Base-by-base conservation (phyloP, 1,140 invertebrate genomes). In the Melipona quadrifasciata region DNA sequence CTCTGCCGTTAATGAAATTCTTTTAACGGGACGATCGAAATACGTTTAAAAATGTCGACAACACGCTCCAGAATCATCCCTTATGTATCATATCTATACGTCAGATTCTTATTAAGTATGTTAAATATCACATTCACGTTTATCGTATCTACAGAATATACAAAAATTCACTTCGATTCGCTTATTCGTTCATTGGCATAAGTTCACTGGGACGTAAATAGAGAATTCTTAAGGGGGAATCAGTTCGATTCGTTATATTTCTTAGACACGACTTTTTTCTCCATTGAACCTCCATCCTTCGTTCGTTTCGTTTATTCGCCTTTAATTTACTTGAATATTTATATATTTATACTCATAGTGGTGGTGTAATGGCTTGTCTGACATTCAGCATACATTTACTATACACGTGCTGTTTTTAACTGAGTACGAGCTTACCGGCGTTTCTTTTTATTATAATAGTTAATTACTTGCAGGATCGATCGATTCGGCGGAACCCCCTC, bases 101-200 rank as follows among this genome's bases (percentile, higher is more conserved):
- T 83, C 84, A 79, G 87, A 85, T 89, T 88, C 91, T 90, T 90
- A 92, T 91, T 92, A 89, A 90, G 91, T 89, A 93, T 90, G 88
- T 90, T 91, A 92, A 91, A 90, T 93, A 93, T 93, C 93, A 93
- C 92, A 93, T 93, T 93, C 90, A 93, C 84, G 91, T 92, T 92
- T 88, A 92, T 89, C 85, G 82, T 93, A 93, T 93, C 92, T 93
- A 93, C 92, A 93, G 87, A 93, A 93, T 93, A 92, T 93, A 93
- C 92, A 93, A 89, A 47, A 90, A 70, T 85, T 27, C 79, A 79
- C 51, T 80, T 78, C 65, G 64, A 57, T 82, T 74, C 75, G 65
- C 67, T 70, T 61, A 58, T 68, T 78, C 67, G 31, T 68, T 68
- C 75, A 39, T 79, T 67, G 75, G 65, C 65, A 34, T 58, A 53